These are phyloP conservation scores for Apamea epomidion DNA, from an alignment of 2,888 invertebrate species.

Conservation along the genomic window DNA sequence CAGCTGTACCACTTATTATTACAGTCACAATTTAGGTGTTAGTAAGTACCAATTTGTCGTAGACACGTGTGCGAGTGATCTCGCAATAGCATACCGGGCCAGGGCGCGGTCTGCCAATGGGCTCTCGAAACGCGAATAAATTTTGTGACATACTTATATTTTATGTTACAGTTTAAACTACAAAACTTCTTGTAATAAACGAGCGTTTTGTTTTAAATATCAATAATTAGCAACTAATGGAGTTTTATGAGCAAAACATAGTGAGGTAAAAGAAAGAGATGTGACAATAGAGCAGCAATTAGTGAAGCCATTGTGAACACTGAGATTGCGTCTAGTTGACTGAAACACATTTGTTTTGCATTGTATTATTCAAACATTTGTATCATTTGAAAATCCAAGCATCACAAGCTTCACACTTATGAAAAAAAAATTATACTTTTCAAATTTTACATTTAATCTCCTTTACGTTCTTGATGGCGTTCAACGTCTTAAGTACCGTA, in stretches of 20 bases:
- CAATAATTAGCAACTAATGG: constrained; percentile 13
- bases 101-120: constrained; percentile 82
- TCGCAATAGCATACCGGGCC: constrained; percentile 84
- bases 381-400: constrained; percentile 22
- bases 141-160: constrained; percentile 70
- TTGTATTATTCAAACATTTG: constrained; percentile 29
- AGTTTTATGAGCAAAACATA: constrained; percentile 24
- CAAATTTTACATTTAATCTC: constrained; percentile 3
- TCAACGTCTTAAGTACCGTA: no score
- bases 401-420: background rate
- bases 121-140: constrained; percentile 79
- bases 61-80: constrained; percentile 81
- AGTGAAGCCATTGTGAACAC: constrained; percentile 59
- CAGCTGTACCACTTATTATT: constrained; percentile 62
- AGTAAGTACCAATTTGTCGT: constrained; percentile 71
- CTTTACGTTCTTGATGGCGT: background rate
- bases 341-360: constrained; percentile 41
- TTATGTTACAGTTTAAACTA: constrained; percentile 64
- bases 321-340: constrained; percentile 42
- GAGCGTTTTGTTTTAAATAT: constrained; percentile 6
- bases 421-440: background rate
- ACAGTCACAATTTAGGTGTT: constrained; percentile 65
- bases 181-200: constrained; percentile 26
- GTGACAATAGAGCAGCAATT: constrained; percentile 69
- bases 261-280: constrained; percentile 31